Conservation (phyloP, 2,797 vertebrate genomes). For the Chelonia mydas region DNA sequence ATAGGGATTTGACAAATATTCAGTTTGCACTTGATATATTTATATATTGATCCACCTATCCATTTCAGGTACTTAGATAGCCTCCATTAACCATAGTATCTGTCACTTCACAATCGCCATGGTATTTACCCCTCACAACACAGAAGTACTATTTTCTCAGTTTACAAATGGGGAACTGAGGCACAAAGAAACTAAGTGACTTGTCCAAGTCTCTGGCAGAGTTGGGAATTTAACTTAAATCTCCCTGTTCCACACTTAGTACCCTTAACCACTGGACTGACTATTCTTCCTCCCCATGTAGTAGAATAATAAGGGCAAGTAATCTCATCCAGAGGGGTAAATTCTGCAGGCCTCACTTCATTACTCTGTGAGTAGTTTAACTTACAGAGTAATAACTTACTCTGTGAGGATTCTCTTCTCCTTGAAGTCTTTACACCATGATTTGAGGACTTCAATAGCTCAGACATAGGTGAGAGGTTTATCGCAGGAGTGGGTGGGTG, state of each 20-base stretch:
- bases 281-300: neutral
- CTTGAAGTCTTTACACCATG: no score
- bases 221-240: neutral
- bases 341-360: neutral
- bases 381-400: no score
- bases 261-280: neutral
- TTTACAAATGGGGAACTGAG: constrained; percentile 7
- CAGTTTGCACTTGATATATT: neutral
- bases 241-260: neutral
- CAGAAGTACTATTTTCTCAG: neutral
- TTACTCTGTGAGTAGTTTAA: no score
- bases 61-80: neutral
- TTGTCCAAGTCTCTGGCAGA: neutral
- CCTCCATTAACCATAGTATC: neutral
- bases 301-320: neutral
- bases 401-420: neutral
- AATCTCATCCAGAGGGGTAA: neutral
- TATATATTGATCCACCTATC: neutral
- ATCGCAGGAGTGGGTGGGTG: no score
- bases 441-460: no score
- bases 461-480: no score
- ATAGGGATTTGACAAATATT: neutral
- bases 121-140: neutral
- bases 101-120: neutral
- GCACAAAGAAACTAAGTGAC: neutral